Percentiles rank a stretch among this genome's conserved stretches.
Evolutionary conservation across 2,797 vertebrate species (phyloP).

Genomic region (Dipus sagitta): DNA sequence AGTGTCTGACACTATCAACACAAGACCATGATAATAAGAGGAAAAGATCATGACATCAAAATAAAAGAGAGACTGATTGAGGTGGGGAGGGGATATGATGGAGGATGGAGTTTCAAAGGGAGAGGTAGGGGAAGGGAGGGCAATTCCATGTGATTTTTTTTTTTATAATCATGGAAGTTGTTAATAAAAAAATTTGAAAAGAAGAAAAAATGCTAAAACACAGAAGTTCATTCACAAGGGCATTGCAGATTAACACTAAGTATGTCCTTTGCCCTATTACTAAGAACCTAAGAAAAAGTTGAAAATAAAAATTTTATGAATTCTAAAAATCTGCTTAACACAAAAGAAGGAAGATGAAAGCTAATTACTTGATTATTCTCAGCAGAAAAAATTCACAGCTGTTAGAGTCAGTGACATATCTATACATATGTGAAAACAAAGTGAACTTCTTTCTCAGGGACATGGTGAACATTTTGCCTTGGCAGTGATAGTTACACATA

Average conservation of each 20-base stretch:
- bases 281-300: slow-evolving; percentile 18
- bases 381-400: neutral
- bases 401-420: neutral
- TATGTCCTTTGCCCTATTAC: neutral
- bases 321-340: neutral
- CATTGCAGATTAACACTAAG: neutral
- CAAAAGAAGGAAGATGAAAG: neutral
- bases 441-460: neutral
- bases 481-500: neutral
- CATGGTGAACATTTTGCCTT: neutral
- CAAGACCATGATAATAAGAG: too few species aligned
- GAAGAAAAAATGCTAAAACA: neutral
- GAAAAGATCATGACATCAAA: too few species aligned
- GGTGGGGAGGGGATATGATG: too few species aligned
- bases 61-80: too few species aligned
- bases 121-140: too few species aligned
- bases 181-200: too few species aligned
- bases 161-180: too few species aligned
- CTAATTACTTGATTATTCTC: neutral
- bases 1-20: too few species aligned
- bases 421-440: neutral
- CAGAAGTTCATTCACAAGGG: neutral
- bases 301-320: neutral
- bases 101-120: too few species aligned
- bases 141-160: too few species aligned